Conservation (phyloP, 2,888 invertebrate genomes). For the Drosophila picticornis region DNA sequence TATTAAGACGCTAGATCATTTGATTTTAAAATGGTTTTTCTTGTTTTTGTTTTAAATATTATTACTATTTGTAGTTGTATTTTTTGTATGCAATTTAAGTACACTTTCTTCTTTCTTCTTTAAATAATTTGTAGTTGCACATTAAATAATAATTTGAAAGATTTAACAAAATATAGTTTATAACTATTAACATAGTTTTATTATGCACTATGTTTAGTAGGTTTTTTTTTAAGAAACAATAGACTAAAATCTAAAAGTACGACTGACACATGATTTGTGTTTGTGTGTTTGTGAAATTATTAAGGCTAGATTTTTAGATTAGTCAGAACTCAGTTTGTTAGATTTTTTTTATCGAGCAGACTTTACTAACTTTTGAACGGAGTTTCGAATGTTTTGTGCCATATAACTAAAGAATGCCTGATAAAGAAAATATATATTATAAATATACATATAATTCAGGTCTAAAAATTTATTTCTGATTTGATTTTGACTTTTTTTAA, state of each 20-base stretch:
- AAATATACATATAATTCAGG: constrained; percentile 1
- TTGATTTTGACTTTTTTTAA: neutral
- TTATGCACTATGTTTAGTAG: constrained; percentile 25
- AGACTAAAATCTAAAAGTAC: constrained; percentile 19
- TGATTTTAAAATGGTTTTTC: constrained; percentile 26
- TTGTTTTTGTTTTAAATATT: constrained; percentile 10
- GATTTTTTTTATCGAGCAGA: neutral
- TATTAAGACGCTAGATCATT: constrained; percentile 50
- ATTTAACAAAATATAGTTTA: constrained; percentile 62
- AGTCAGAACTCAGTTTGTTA: constrained; percentile 4
- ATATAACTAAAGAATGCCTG: constrained; percentile 29
- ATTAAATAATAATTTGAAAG: constrained; percentile 29
- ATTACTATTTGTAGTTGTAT: constrained; percentile 13
- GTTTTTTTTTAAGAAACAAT: constrained; percentile 28
- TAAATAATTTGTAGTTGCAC: constrained; percentile 28
- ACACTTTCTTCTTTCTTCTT: constrained; percentile 42
- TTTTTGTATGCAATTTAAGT: constrained; percentile 61
- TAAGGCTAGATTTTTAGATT: constrained; percentile 22
- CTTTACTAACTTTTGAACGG: constrained; percentile 40
- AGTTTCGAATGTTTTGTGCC: constrained; percentile 74
- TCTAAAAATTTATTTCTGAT: neutral
- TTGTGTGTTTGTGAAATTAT: constrained; percentile 21
- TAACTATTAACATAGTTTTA: constrained; percentile 57
- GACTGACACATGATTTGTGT: constrained; percentile 1
- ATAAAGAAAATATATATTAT: constrained; percentile 23